Evolutionary conservation across 2,888 invertebrate species (phyloP).

Genomic region (Drosophila nigritarsus): DNA sequence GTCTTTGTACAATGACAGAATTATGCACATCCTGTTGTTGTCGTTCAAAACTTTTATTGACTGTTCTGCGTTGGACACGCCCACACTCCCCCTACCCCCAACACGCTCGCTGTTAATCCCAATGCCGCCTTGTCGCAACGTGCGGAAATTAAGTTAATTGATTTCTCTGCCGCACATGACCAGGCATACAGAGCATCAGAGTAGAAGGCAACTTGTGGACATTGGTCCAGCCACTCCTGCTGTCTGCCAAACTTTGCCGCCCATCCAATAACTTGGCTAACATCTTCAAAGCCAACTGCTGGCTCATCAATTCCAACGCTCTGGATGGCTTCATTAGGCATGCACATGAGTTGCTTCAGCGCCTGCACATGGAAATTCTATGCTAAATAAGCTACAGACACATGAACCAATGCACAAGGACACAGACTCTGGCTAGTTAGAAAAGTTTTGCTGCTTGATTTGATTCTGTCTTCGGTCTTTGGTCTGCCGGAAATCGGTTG

Average conservation of each 20-base stretch:
- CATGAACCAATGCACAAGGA: constrained; percentile 11
- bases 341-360: constrained; percentile 66
- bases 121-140: constrained; percentile 67
- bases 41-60: constrained; percentile 77
- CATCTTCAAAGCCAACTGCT: constrained; percentile 40
- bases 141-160: constrained; percentile 85
- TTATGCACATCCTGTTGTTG: constrained; percentile 74
- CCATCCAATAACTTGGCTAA: constrained; percentile 29
- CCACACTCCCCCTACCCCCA: not conserved
- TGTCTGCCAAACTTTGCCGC: constrained; percentile 44
- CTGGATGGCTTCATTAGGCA: constrained; percentile 74
- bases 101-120: constrained; percentile 34
- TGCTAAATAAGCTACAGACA: constrained; percentile 44
- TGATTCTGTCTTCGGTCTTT: constrained; percentile 60
- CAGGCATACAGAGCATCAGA: constrained; percentile 61
- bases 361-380: constrained; percentile 59
- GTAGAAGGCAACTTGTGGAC: constrained; percentile 40
- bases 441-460: constrained; percentile 78
- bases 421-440: constrained; percentile 35
- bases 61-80: constrained; percentile 40
- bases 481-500: constrained; percentile 63
- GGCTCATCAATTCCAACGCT: constrained; percentile 63
- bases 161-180: constrained; percentile 83
- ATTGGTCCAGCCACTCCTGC: constrained; percentile 5
- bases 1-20: constrained; percentile 44